Evolutionary conservation across 2,113 vertebrate species (phyloP).

Genomic region (Xyliphius kryptos): DNA sequence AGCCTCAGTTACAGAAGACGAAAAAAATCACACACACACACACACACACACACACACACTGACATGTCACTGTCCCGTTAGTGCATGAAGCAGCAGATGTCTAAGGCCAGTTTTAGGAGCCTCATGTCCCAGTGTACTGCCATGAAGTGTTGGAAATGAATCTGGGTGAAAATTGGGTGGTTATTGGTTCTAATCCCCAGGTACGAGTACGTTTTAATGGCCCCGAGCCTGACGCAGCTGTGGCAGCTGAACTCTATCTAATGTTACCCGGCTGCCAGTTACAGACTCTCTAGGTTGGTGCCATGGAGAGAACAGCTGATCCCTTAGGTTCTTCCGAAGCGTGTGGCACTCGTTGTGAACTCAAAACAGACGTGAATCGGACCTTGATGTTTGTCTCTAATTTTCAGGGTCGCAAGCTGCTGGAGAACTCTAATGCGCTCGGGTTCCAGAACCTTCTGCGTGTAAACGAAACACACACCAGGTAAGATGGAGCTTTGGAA

Average conservation of each 20-base stretch:
- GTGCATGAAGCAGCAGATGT: constrained; percentile 20
- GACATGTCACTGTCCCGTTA: constrained; percentile 3
- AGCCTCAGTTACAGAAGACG: constrained; percentile 4
- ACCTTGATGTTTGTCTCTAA: constrained; percentile 19
- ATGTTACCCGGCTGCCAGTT: too few relatives aligned
- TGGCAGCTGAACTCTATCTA: too few relatives aligned
- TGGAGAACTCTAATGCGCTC: constrained; percentile 42
- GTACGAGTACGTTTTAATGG: constrained; percentile 26
- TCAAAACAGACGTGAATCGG: too few relatives aligned
- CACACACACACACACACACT: constrained; percentile 23
- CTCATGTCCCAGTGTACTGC: constrained; percentile 29
- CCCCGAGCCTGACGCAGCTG: too few relatives aligned
- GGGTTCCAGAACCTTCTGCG: constrained; percentile 59
- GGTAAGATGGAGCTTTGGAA: too few relatives aligned
- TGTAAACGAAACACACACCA: constrained; percentile 61
- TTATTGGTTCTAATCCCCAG: constrained; percentile 35
- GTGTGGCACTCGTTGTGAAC: too few relatives aligned
- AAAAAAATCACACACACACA: too few relatives aligned
- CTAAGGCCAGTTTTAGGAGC: constrained; percentile 23
- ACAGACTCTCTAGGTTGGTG: too few relatives aligned
- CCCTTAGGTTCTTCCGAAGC: too few relatives aligned
- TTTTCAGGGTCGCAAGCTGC: constrained; percentile 49
- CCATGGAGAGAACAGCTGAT: not conserved
- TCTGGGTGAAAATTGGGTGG: constrained; percentile 31
- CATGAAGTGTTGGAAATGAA: constrained; percentile 18